Base-by-base conservation (phyloP, 2,888 invertebrate genomes). In the Ommatoiulus sabulosus region DNA sequence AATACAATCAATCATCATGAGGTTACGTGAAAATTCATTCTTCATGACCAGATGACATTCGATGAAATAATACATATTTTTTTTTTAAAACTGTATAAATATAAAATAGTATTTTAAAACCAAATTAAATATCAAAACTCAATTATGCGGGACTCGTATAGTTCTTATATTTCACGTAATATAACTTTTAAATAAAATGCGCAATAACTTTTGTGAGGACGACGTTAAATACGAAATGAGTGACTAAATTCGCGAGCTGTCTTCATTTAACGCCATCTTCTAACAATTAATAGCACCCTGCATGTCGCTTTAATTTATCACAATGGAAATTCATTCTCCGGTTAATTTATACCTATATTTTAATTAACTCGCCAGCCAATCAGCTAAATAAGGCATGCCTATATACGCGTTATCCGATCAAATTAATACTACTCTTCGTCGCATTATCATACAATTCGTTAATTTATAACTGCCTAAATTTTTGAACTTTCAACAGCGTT, bases 291-390 rank as follows among this genome's bases (percentile, higher is more conserved):
- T 24, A 72, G 72, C 72, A 72, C 72, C 72, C 72, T 72, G 72
- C n/a, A n/a, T n/a, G n/a, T n/a, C n/a, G n/a, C n/a, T n/a, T 72
- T 24, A 72, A 72, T 72, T 72, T 72, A 72, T 72, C 72, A 72
- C 72, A 72, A 72, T 72, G 24, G 72, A 72, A 72, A 72, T 72
- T 24, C 72, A 10, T 72, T 72, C 72, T 72, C 72, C 72, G n/a
- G n/a, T n/a, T n/a, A 24, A 3, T 72, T 72, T 24, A 24, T 72
- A 72, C 8, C 72, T 7, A 24, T 24, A 24, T 6, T 7, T 8
- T 17, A 17, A 24, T 2, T 72, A 72, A 57, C n/a, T 17, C 57
- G n/a, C 46, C 46, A 46, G 24, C n/a, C 7, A 72, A 72, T 72
- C 20, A 72, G 72, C 20, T 24, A 72, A 72, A 72, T 72, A 72